A percentile compares a stretch with the other conserved stretches of the same genome.
These are phyloP conservation scores for Odontocerum albicorne DNA, from an alignment of 2,888 invertebrate genomes.

Conservation along the genomic window DNA sequence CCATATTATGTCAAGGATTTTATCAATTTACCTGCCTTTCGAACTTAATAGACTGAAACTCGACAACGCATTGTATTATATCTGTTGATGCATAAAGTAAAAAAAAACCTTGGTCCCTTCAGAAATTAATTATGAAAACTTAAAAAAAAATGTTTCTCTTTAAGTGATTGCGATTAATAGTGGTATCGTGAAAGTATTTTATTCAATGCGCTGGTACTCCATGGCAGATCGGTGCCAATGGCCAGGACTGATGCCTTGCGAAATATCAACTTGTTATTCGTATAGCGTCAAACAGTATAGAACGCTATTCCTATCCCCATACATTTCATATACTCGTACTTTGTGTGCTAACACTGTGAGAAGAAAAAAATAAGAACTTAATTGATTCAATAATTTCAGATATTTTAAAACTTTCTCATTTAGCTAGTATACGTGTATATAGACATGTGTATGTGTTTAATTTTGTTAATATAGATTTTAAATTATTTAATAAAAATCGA, in stretches of 20 bases:
- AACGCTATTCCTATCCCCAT: too few relatives aligned
- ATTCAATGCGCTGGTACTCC: not conserved
- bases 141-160: slow-evolving; percentile 1
- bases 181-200: slow-evolving; percentile 15
- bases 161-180: slow-evolving; percentile 2
- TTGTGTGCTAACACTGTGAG: too few relatives aligned
- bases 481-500: too few relatives aligned
- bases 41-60: slow-evolving; percentile 16
- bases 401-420: too few relatives aligned
- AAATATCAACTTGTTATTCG: slow-evolving; percentile 10
- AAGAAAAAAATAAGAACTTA: too few relatives aligned
- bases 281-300: not conserved
- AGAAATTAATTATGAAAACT: not conserved
- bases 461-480: too few relatives aligned
- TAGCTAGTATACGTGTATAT: too few relatives aligned
- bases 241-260: slow-evolving; percentile 10
- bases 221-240: slow-evolving; percentile 16
- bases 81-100: slow-evolving; percentile 10
- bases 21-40: slow-evolving; percentile 11
- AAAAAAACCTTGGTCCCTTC: slow-evolving; percentile 8
- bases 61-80: slow-evolving; percentile 7
- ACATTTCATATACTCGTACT: too few relatives aligned
- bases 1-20: too few relatives aligned
- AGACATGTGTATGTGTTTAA: too few relatives aligned
- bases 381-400: too few relatives aligned